Percentiles rank a stretch among this genome's conserved stretches.
These are phyloP conservation scores for Takifugu ocellatus DNA, from an alignment of 2,797 vertebrate genomes.

Conservation along the genomic window DNA sequence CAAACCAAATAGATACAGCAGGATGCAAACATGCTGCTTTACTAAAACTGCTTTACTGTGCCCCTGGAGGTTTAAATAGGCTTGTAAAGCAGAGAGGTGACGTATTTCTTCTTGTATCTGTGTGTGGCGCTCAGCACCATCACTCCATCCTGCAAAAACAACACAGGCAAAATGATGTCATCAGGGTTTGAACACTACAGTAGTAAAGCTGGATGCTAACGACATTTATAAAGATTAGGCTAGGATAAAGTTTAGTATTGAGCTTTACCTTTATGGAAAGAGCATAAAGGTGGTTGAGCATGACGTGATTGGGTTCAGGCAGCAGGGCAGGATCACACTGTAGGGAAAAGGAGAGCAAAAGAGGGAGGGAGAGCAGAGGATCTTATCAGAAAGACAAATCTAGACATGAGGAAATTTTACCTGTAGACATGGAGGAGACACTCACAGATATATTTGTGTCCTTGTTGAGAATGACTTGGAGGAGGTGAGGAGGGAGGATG, in stretches of 20 bases:
- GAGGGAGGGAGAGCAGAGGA: background rate
- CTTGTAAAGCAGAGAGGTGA: conserved; percentile 96
- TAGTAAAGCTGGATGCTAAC: background rate
- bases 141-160: conserved; percentile 83
- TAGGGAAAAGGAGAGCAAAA: conserved; percentile 19
- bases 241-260: background rate
- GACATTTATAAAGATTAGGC: background rate
- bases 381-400: background rate
- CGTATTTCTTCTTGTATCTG: conserved; percentile 98
- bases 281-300: conserved; percentile 96
- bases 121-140: conserved; percentile 98
- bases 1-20: conserved; percentile 11
- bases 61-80: conserved; percentile 80
- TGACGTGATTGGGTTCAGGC: conserved; percentile 96
- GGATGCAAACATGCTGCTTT: conserved; percentile 46
- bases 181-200: background rate
- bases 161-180: background rate
- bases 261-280: conserved; percentile 91
- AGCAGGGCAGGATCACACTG: conserved; percentile 96
- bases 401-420: background rate
- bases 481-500: conserved; percentile 94
- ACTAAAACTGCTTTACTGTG: conserved; percentile 23
- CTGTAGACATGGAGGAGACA: conserved; percentile 16
- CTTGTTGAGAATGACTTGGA: conserved; percentile 98
- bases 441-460: conserved; percentile 97